A percentile compares a stretch with the other conserved stretches of the same genome.
phyloP scores from a whole-genome alignment of 2,113 vertebrate species.

The Tragelaphus buxtoni region DNA sequence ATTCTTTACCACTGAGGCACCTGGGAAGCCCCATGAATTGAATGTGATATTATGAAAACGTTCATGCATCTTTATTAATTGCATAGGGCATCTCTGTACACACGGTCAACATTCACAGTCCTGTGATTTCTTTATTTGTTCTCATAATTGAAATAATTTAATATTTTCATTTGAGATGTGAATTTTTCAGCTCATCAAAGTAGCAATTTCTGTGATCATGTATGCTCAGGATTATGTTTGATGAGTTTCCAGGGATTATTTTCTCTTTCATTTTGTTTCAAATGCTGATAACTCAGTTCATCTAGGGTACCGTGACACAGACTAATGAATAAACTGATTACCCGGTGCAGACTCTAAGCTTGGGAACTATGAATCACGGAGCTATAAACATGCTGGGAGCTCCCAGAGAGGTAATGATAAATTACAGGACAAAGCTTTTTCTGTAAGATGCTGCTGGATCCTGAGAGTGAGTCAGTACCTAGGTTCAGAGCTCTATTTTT shows the following conservation, averaged over 20 bases:
- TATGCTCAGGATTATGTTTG: not conserved
- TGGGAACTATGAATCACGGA: conserved; percentile 64
- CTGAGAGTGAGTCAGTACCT: conserved; percentile 51
- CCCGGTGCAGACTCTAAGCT: conserved; percentile 39
- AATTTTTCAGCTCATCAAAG: conserved; percentile 33
- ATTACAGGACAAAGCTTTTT: conserved; percentile 46
- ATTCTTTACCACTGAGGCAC: not conserved
- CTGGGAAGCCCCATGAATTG: not conserved
- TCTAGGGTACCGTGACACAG: conserved; percentile 42
- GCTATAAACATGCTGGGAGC: conserved; percentile 68
- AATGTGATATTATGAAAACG: not conserved
- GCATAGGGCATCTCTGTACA: not conserved
- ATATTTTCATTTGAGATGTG: not conserved
- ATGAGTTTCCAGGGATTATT: not conserved
- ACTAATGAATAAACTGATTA: conserved; percentile 59
- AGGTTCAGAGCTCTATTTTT: conserved; percentile 54
- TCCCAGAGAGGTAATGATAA: conserved; percentile 67
- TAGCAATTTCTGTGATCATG: conserved; percentile 8
- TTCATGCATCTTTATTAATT: not conserved
- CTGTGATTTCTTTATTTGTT: not conserved
- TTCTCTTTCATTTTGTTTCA: conserved; percentile 34
- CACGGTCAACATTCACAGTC: not conserved
- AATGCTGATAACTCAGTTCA: conserved; percentile 48
- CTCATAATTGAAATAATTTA: not conserved
- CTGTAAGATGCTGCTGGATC: conserved; percentile 49